Percentiles rank a stretch among this genome's conserved stretches.
Evolutionary conservation across 1,140 invertebrate genomes (phyloP).

Genomic region (Papilio dardanus): DNA sequence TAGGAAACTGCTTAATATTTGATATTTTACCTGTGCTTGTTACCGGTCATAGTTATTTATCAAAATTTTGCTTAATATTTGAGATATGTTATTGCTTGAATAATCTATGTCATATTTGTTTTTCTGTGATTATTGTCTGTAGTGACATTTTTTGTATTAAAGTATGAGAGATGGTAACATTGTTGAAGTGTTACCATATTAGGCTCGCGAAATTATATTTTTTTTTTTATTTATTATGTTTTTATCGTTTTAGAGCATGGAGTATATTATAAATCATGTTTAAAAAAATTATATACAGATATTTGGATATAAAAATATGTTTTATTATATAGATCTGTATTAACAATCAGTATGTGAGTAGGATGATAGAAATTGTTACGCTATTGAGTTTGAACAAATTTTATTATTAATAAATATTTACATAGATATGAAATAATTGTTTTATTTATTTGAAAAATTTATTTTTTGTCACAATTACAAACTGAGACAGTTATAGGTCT

Average conservation of each 20-base stretch:
- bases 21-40: background rate
- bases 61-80: background rate
- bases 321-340: background rate
- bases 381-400: slow-evolving; percentile 27
- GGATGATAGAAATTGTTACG: slow-evolving; percentile 15
- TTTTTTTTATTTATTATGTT: too few species aligned
- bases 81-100: too few species aligned
- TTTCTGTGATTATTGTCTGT: too few species aligned
- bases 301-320: background rate
- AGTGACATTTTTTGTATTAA: too few species aligned
- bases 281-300: background rate
- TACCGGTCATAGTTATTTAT: background rate
- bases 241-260: background rate
- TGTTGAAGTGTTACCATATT: too few species aligned
- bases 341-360: slow-evolving; percentile 20
- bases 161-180: too few species aligned
- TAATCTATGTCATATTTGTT: too few species aligned
- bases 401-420: slow-evolving; percentile 28
- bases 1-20: background rate
- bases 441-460: background rate
- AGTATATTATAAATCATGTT: background rate
- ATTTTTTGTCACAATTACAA: too few species aligned
- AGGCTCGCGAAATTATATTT: too few species aligned
- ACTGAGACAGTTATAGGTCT: background rate
- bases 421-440: background rate